phyloP scores from a whole-genome alignment of 2,113 vertebrate genomes.

The Oceanites oceanicus region DNA sequence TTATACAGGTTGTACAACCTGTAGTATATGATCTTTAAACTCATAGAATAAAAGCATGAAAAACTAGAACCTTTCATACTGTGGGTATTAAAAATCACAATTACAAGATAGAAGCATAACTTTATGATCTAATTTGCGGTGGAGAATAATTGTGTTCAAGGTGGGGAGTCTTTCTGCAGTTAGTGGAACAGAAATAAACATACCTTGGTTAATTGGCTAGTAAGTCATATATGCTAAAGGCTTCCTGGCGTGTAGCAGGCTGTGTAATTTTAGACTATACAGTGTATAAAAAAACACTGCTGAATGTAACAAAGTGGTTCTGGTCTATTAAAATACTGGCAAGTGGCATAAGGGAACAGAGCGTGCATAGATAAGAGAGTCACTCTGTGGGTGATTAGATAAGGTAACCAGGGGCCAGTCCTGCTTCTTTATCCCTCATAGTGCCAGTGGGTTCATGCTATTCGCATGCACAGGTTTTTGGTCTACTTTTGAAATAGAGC shows the following conservation, averaged over 20 bases:
- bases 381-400: neutral
- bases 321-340: conserved; percentile 34
- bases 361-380: neutral
- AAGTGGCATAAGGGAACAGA: conserved; percentile 9
- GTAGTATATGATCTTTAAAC: neutral
- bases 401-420: neutral
- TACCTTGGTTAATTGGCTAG: conserved; percentile 3
- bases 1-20: neutral
- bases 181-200: conserved; percentile 35
- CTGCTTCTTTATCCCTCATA: neutral
- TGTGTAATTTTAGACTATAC: conserved; percentile 22
- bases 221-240: neutral
- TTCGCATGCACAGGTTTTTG: neutral
- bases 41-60: neutral
- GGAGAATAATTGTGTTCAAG: neutral
- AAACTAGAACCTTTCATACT: neutral
- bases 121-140: neutral
- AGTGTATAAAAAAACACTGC: conserved; percentile 18
- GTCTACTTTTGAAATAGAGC: neutral
- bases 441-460: neutral
- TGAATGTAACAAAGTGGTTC: neutral
- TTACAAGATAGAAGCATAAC: neutral
- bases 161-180: neutral
- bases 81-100: neutral
- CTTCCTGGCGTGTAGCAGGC: neutral